Evolutionary conservation across 2,888 invertebrate genomes (phyloP).

Genomic region (Tetramorium bicarinatum): DNA sequence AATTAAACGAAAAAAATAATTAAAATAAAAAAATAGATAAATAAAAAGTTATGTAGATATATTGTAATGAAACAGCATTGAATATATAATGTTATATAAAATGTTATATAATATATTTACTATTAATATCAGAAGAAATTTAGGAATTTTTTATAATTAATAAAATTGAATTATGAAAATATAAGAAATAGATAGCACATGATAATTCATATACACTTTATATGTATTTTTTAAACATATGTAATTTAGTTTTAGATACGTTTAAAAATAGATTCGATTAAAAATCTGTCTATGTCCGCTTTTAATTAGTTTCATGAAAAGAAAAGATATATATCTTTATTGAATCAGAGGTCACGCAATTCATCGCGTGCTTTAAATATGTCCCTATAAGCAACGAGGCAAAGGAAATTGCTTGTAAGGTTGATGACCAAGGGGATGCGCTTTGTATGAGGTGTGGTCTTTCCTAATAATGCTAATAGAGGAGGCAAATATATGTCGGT

Average conservation of each 20-base stretch:
- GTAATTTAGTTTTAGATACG: too few species aligned
- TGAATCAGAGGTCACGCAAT: conserved; percentile 23
- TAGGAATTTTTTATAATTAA: neutral
- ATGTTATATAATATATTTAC: neutral
- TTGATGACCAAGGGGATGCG: conserved; percentile 75
- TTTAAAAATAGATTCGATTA: neutral
- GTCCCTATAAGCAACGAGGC: conserved; percentile 60
- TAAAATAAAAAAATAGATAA: neutral
- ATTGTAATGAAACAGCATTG: neutral
- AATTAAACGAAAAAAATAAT: neutral
- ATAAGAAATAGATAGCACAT: neutral
- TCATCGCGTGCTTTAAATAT: conserved; percentile 69
- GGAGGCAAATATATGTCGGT: conserved; percentile 14
- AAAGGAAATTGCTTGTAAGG: conserved; percentile 62
- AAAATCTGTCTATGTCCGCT: neutral
- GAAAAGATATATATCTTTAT: conserved; percentile 39
- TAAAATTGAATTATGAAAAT: neutral
- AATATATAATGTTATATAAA: neutral
- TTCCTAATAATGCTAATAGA: conserved; percentile 69
- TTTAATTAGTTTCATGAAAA: conserved; percentile 45
- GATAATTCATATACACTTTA: too few species aligned
- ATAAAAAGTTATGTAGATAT: neutral
- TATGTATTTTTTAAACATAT: too few species aligned
- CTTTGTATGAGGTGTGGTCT: conserved; percentile 69
- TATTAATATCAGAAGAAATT: neutral